Percentiles rank a stretch among this genome's conserved stretches.
phyloP scores from a whole-genome alignment of 2,113 vertebrate species.

The Corythoichthys intestinalis region DNA sequence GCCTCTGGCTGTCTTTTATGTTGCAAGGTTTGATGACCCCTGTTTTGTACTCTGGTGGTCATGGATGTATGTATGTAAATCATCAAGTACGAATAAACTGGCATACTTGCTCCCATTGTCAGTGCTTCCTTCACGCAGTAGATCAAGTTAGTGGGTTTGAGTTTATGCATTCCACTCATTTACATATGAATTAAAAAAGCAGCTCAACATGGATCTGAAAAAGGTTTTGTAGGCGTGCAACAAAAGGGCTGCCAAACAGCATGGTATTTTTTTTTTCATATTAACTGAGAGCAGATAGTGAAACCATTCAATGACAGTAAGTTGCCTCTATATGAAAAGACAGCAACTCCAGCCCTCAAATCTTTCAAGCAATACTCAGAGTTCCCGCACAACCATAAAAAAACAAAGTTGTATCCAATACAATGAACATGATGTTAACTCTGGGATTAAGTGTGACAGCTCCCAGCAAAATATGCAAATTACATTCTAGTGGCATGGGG shows the following conservation, averaged over 20 bases:
- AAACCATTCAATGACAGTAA: constrained; percentile 29
- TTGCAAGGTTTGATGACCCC: too few relatives aligned
- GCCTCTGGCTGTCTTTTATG: too few relatives aligned
- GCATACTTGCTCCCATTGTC: constrained; percentile 14
- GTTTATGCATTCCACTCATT: constrained; percentile 19
- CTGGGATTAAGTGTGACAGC: constrained; percentile 29
- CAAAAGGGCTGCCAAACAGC: constrained; percentile 28
- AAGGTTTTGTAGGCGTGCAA: constrained; percentile 20
- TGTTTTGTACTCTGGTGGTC: constrained; percentile 3
- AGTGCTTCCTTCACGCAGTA: neutral
- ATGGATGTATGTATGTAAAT: constrained; percentile 14
- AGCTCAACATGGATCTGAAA: neutral
- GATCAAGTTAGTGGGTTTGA: constrained; percentile 16
- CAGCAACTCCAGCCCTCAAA: constrained; percentile 25
- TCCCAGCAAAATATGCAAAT: constrained; percentile 45
- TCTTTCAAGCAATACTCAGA: constrained; percentile 26
- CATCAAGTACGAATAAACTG: constrained; percentile 10
- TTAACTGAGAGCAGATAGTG: constrained; percentile 23
- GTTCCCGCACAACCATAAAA: constrained; percentile 20
- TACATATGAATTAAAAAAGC: constrained; percentile 19
- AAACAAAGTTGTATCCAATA: constrained; percentile 21
- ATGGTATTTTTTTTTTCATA: constrained; percentile 14
- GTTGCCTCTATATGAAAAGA: constrained; percentile 13
- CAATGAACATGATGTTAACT: constrained; percentile 40
- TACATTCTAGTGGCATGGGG: constrained; percentile 38